Percentiles rank a stretch among this genome's conserved stretches.
phyloP scores from a whole-genome alignment of 2,888 invertebrate genomes.

The Drosophila basisetae region DNA sequence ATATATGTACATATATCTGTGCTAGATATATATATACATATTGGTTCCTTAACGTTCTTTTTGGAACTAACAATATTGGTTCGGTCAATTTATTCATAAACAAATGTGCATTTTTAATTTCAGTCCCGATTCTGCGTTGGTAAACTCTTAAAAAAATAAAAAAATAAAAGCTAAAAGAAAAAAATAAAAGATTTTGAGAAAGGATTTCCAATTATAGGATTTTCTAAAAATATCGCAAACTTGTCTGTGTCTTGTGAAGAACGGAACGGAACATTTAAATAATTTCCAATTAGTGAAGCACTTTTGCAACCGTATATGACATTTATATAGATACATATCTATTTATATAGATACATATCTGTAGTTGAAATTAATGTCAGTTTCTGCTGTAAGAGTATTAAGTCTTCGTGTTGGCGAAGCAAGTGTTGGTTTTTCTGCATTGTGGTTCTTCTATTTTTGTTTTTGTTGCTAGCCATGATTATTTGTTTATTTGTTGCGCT shows the following conservation, averaged over 20 bases:
- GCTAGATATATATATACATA: background rate
- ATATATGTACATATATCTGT: background rate
- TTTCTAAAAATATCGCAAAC: background rate
- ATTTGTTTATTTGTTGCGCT: slow-evolving; percentile 58
- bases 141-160: too few relatives aligned
- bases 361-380: background rate
- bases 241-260: background rate
- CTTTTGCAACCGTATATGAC: background rate
- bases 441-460: slow-evolving; percentile 15
- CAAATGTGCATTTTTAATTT: background rate
- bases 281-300: background rate
- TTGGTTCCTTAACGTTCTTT: background rate
- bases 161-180: too few relatives aligned
- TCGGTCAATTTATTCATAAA: background rate
- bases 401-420: background rate
- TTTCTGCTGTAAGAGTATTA: background rate
- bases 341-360: background rate
- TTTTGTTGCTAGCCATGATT: slow-evolving; percentile 35
- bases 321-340: background rate
- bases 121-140: background rate
- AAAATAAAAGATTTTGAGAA: background rate
- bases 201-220: background rate
- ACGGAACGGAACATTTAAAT: too few relatives aligned
- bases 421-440: background rate
- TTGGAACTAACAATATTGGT: background rate